Conservation (phyloP, 2,888 invertebrate genomes). For the Copidosoma aretas region DNA sequence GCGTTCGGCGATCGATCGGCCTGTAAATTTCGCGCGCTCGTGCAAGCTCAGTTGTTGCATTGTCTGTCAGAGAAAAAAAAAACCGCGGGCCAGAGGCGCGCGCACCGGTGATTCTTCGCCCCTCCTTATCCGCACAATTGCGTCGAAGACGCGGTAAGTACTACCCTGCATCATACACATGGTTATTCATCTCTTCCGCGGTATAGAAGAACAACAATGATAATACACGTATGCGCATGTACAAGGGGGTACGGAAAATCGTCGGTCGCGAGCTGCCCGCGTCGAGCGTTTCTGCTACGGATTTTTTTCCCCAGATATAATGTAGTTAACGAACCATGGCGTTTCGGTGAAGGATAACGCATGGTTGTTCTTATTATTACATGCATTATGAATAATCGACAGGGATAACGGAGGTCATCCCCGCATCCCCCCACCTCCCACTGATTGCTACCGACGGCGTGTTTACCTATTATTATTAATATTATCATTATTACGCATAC, state of each 20-base stretch:
- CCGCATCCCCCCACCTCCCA: neutral
- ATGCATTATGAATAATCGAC: constrained; percentile 4
- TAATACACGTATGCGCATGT: no score
- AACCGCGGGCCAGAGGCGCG: constrained; percentile 21
- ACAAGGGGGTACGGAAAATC: neutral
- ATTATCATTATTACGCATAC: no score
- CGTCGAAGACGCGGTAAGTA: no score
- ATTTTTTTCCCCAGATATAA: constrained; percentile 36
- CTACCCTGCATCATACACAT: no score
- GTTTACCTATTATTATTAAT: no score
- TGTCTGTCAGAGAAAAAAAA: constrained; percentile 32
- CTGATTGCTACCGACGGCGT: constrained; percentile 31
- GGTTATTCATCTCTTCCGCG: no score
- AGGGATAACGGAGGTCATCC: neutral
- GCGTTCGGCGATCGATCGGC: constrained; percentile 37
- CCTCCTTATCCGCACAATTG: no score
- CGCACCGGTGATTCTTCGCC: neutral
- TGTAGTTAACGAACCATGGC: constrained; percentile 32
- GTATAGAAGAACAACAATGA: no score
- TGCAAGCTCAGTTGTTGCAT: constrained; percentile 36
- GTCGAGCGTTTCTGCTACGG: constrained; percentile 27
- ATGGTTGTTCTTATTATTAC: constrained; percentile 31
- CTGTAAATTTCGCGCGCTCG: constrained; percentile 40
- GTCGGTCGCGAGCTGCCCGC: neutral
- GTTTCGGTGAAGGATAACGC: constrained; percentile 25